phyloP scores from a whole-genome alignment of 2,888 invertebrate species.

The Cephus runcator region DNA sequence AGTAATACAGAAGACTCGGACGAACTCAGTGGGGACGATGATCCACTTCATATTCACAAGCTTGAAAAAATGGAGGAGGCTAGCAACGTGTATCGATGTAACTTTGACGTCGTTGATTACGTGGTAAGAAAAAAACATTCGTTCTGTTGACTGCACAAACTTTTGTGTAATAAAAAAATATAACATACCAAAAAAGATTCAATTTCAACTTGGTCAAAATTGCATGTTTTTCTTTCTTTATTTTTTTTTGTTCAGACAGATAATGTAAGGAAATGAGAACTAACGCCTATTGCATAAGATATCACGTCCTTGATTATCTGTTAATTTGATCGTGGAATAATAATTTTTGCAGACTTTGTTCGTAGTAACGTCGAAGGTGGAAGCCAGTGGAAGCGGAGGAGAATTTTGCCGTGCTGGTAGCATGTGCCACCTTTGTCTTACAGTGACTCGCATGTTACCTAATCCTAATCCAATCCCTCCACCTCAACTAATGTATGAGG shows the following conservation, averaged over 20 bases:
- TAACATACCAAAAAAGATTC: neutral
- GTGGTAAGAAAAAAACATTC: slow-evolving; percentile 67
- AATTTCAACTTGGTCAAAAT: neutral
- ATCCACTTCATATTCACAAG: slow-evolving; percentile 61
- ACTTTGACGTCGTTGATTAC: slow-evolving; percentile 84
- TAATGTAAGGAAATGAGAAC: neutral
- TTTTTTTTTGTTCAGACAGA: neutral
- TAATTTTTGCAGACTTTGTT: slow-evolving; percentile 77
- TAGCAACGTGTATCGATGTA: slow-evolving; percentile 68
- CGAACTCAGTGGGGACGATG: slow-evolving; percentile 50
- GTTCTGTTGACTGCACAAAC: neutral
- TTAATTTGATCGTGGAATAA: neutral
- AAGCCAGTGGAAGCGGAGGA: slow-evolving; percentile 74
- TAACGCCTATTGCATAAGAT: neutral
- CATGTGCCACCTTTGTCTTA: slow-evolving; percentile 84
- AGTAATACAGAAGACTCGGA: slow-evolving; percentile 55
- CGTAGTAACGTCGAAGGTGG: slow-evolving; percentile 80
- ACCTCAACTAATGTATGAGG: slow-evolving; percentile 86
- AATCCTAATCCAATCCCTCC: slow-evolving; percentile 49
- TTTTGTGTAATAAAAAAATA: neutral
- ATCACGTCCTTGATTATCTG: neutral
- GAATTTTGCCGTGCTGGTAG: slow-evolving; percentile 91
- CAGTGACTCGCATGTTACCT: slow-evolving; percentile 70
- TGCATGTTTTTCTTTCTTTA: neutral
- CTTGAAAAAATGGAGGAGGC: slow-evolving; percentile 65